Evolutionary conservation across 1,140 invertebrate species (phyloP), one percentile per base, ranked within the genome.

Genomic region (Panonychus citri): DNA sequence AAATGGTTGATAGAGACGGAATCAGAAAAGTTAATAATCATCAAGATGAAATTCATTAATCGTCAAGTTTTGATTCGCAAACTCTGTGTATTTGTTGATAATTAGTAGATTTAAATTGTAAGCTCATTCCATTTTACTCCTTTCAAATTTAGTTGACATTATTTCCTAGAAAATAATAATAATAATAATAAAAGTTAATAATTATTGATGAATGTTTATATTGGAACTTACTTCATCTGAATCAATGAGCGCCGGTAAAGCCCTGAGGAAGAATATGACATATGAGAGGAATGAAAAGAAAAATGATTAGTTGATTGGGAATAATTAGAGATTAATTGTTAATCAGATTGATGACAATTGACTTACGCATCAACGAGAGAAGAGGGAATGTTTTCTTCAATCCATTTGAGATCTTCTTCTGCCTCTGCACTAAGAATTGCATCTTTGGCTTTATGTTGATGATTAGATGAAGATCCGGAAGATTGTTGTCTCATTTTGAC

Each of bases 91-190:
- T 34, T 12, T 34, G 30, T 34, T 34, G 30, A 34, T 34, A 34
- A 5, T 5, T 34, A 34, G 30, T 34, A 34, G 30, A 34, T 34
- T 34, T n/a, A n/a, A n/a, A n/a, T n/a, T n/a, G n/a, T n/a, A n/a
- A n/a, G n/a, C 7, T 67, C 68, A 85, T 72, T 88, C 83, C 85
- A 89, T 88, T 71, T 88, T 89, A 39, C 82, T 86, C 56, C 86
- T 79, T 74, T 89, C 85, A 71, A 87, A 87, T 69, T 82, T 82
- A 4, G 83, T 83, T 62, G 79, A 85, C 66, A 86, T 79, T 26
- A 88, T 78, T 71, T 89, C 84, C 70, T 72, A 60, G 65, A 61
- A 56, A 60, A 57, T 54, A 48, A 59, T 34, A 57, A 49, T 7
- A 53, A 48, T 50, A 15, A 56, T 3, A 30, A 27, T 27, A 53